phyloP scores from a whole-genome alignment of 2,888 invertebrate species.

The Andrena flavipes region DNA sequence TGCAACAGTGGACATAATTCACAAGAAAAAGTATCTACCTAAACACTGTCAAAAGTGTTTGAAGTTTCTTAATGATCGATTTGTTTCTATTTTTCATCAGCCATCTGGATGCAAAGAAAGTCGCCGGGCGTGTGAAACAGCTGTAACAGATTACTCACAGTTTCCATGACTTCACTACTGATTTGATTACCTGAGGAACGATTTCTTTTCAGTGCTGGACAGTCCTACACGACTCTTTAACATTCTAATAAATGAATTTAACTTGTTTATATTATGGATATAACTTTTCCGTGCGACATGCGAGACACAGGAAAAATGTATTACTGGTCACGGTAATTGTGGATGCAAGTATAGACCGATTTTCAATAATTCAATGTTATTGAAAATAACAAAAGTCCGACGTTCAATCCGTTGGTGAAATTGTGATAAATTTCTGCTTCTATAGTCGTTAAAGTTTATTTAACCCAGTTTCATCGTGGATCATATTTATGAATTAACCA shows the following conservation, averaged over 20 bases:
- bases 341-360: background rate
- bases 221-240: constrained; percentile 6
- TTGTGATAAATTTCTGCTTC: constrained; percentile 4
- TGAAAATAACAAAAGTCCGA: constrained; percentile 17
- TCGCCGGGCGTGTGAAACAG: no score
- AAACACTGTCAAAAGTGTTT: no score
- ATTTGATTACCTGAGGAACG: no score
- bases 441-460: constrained; percentile 30
- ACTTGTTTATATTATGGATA: constrained; percentile 18
- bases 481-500: no score
- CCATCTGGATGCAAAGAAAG: no score
- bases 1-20: no score
- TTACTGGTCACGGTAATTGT: background rate
- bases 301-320: background rate
- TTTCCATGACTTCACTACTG: no score
- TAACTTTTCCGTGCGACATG: background rate
- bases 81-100: no score
- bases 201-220: no score
- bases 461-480: constrained; percentile 25
- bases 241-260: constrained; percentile 30
- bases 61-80: no score
- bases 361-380: constrained; percentile 13
- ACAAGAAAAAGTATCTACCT: no score
- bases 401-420: constrained; percentile 2
- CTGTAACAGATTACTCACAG: no score